These are phyloP conservation scores for Notolabrus celidotus DNA, from an alignment of 2,797 vertebrate species.

Conservation along the genomic window DNA sequence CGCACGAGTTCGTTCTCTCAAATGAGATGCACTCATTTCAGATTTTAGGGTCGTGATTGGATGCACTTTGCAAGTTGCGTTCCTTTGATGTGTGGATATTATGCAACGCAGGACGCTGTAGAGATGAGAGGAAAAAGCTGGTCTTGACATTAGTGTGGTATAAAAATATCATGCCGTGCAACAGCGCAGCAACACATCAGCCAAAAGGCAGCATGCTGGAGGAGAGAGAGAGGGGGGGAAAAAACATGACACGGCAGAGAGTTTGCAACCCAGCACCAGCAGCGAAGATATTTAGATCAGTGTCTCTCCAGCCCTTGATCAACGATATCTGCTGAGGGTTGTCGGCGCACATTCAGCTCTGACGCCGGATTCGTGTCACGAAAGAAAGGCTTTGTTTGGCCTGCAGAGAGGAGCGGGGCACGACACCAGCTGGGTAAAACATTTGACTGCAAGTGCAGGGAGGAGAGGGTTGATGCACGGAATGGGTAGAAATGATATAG, in stretches of 20 bases:
- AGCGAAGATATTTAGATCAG: constrained; percentile 64
- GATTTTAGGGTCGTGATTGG: too few species aligned
- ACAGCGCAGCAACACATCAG: constrained; percentile 27
- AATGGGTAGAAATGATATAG: not conserved
- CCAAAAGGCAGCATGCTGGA: constrained; percentile 26
- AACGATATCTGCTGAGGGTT: constrained; percentile 56
- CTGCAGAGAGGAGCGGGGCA: constrained; percentile 39
- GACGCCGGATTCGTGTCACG: constrained; percentile 29
- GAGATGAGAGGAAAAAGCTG: not conserved
- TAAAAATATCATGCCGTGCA: constrained; percentile 20
- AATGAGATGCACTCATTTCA: too few species aligned
- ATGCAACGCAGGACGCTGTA: constrained; percentile 4
- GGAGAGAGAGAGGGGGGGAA: not conserved
- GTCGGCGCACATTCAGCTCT: constrained; percentile 51
- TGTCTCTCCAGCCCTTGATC: constrained; percentile 57
- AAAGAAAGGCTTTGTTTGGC: constrained; percentile 48
- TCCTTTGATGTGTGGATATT: constrained; percentile 9
- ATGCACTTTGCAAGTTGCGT: too few species aligned
- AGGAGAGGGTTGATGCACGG: not conserved
- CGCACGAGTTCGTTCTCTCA: too few species aligned
- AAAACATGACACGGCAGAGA: constrained; percentile 1
- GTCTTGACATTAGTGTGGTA: constrained; percentile 13
- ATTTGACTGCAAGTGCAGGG: constrained; percentile 25
- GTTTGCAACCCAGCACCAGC: constrained; percentile 38
- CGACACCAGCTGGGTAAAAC: constrained; percentile 31